phyloP scores from a whole-genome alignment of 2,113 vertebrate species.

The Podarcis muralis region DNA sequence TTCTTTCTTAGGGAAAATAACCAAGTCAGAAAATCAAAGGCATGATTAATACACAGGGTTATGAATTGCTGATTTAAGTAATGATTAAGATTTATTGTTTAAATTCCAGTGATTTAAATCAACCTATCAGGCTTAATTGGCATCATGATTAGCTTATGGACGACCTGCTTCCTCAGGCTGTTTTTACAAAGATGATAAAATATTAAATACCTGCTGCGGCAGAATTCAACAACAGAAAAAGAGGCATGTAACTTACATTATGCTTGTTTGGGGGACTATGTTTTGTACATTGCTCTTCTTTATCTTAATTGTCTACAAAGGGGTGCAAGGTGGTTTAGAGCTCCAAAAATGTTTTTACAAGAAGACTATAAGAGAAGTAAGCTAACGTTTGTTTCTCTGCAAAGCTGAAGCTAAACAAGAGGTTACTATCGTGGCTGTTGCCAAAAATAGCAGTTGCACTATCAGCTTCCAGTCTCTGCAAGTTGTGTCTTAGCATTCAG shows the following conservation, averaged over 20 bases:
- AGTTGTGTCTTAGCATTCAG: neutral
- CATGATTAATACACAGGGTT: neutral
- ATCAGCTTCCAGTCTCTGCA: neutral
- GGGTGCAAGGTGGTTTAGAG: neutral
- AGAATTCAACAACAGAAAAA: neutral
- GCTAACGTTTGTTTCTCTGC: neutral
- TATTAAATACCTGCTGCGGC: constrained; percentile 1
- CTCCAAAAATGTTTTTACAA: too few relatives aligned
- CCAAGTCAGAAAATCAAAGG: neutral
- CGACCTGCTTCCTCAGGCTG: neutral
- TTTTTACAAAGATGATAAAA: neutral
- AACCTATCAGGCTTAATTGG: neutral
- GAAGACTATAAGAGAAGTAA: too few relatives aligned
- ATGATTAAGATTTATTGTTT: constrained; percentile 1
- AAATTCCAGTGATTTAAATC: neutral
- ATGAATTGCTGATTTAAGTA: neutral
- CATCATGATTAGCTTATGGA: neutral
- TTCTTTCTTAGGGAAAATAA: neutral
- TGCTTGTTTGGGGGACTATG: fast-evolving
- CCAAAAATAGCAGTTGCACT: neutral
- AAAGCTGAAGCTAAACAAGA: neutral
- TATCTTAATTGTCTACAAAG: neutral
- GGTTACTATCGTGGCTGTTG: neutral
- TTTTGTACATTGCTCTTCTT: neutral
- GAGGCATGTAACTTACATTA: neutral